A percentile compares a stretch with the other conserved stretches of the same genome.
Evolutionary conservation across 2,888 invertebrate species (phyloP).

Genomic region (Drosophila kokeensis): DNA sequence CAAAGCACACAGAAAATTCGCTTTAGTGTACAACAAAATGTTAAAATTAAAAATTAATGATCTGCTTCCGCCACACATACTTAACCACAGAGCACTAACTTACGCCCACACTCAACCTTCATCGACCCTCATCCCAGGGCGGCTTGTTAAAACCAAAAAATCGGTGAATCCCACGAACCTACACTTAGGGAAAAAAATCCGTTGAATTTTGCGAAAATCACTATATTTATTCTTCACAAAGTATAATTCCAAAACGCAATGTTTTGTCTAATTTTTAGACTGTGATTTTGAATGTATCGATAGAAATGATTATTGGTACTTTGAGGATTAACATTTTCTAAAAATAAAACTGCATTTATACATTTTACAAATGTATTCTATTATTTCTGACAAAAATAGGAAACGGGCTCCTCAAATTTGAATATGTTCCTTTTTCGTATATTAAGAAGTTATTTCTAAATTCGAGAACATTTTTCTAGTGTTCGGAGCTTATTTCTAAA

Average conservation of each 20-base stretch:
- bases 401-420: neutral
- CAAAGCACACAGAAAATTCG: conserved; percentile 53
- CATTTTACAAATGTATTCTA: neutral
- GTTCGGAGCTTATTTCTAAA: neutral
- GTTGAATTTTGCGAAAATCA: neutral
- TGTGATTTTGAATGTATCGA: neutral
- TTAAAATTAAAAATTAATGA: conserved; percentile 79
- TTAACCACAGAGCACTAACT: conserved; percentile 45
- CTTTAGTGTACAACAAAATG: conserved; percentile 71
- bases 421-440: neutral
- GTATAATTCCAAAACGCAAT: neutral
- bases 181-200: conserved; percentile 1
- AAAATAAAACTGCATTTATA: neutral
- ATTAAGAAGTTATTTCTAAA: neutral
- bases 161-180: conserved; percentile 34
- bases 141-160: conserved; percentile 24
- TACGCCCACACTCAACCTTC: neutral
- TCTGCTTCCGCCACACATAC: conserved; percentile 47
- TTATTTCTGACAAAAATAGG: neutral
- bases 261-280: neutral
- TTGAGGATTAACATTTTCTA: neutral
- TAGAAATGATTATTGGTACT: neutral
- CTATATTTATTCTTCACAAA: neutral
- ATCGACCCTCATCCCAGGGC: neutral
- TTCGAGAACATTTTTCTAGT: neutral